Evolutionary conservation across 2,113 vertebrate genomes (phyloP).

Genomic region (Salvelinus sp.): DNA sequence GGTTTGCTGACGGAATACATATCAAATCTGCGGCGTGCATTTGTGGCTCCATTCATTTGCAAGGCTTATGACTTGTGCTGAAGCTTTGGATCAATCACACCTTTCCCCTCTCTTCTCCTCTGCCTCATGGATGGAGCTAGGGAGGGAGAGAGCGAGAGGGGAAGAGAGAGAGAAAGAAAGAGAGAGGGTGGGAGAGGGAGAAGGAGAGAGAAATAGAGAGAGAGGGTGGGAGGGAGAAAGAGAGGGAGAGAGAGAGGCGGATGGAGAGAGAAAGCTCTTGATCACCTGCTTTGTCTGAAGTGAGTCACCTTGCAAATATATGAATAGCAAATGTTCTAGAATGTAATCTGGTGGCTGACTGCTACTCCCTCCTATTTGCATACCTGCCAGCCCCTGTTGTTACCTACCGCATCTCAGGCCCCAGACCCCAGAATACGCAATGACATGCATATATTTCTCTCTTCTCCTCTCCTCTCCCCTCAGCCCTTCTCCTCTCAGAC

Average conservation of each 20-base stretch:
- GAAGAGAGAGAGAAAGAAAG: background rate
- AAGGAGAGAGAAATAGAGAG: conserved; percentile 39
- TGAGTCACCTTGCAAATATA: conserved; percentile 85
- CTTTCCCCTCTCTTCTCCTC: conserved; percentile 43
- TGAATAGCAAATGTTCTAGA: conserved; percentile 80
- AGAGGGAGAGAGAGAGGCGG: background rate
- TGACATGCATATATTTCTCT: conserved; percentile 56
- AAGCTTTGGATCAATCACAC: conserved; percentile 66
- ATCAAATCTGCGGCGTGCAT: conserved; percentile 66
- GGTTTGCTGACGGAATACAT: conserved; percentile 74
- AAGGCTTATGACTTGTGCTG: conserved; percentile 70
- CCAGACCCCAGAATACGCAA: conserved; percentile 61
- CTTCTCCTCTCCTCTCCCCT: conserved; percentile 8
- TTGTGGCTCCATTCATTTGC: conserved; percentile 66
- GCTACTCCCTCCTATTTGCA: conserved; percentile 75
- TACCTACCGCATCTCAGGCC: conserved; percentile 61
- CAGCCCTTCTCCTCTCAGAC: conserved; percentile 18
- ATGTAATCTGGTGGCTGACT: conserved; percentile 74
- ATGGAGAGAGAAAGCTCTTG: conserved; percentile 63
- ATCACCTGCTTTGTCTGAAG: conserved; percentile 80
- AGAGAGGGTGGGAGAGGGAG: conserved; percentile 11
- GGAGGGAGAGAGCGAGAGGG: background rate
- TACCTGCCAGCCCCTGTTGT: conserved; percentile 73
- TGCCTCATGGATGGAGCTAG: background rate
- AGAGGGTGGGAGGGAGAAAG: background rate